phyloP scores from a whole-genome alignment of 2,113 vertebrate genomes.

The Antigone vipio region DNA sequence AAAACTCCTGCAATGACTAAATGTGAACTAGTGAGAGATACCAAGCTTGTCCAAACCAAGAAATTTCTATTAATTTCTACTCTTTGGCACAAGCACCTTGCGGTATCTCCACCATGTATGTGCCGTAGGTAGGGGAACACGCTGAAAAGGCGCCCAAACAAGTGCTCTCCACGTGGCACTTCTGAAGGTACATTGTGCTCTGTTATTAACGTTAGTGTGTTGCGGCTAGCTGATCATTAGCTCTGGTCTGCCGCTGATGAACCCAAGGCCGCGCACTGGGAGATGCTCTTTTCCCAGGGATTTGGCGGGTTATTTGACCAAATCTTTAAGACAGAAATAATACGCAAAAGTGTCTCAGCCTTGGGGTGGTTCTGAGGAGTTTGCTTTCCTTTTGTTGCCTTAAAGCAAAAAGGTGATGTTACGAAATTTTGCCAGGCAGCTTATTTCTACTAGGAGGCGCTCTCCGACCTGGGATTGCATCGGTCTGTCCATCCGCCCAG shows the following conservation, averaged over 20 bases:
- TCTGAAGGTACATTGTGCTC: background rate
- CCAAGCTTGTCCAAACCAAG: background rate
- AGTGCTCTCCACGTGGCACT: background rate
- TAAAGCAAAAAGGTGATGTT: background rate
- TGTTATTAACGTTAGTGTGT: fast-evolving
- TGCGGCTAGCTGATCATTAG: background rate
- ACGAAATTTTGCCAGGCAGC: background rate
- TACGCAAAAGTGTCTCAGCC: background rate
- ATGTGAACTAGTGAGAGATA: background rate
- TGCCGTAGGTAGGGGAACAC: background rate
- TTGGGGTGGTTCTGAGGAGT: background rate
- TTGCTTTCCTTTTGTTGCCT: background rate
- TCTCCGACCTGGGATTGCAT: background rate
- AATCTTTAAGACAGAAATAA: background rate
- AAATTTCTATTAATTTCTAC: background rate
- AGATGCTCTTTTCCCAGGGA: background rate
- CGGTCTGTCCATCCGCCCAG: background rate
- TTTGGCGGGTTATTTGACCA: background rate
- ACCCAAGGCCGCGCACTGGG: background rate
- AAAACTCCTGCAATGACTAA: background rate
- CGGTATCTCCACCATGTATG: background rate
- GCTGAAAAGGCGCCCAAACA: too few species aligned
- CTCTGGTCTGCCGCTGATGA: fast-evolving
- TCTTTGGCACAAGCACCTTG: background rate
- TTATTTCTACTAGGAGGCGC: background rate